Base-by-base conservation (phyloP, 1,140 invertebrate genomes). In the Belonocnema kinseyi region DNA sequence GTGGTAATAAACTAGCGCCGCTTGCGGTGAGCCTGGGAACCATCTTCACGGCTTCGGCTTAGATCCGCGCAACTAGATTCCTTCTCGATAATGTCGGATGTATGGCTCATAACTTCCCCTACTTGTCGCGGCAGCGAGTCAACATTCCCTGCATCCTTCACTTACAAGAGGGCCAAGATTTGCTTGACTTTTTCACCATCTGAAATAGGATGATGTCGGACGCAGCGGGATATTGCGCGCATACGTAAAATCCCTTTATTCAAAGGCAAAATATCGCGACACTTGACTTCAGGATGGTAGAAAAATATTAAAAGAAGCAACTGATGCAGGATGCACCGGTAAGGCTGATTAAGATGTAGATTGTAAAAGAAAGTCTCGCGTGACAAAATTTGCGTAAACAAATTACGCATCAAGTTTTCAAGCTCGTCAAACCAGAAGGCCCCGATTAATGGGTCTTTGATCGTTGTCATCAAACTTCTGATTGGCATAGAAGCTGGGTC, bases 11-110 rank as follows among this genome's bases (percentile, higher is more conserved):
- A 83, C 82, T 77, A 81, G 82, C 80, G 78, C 78, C 80, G 82
- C 78, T 80, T 77, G 80, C 81, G 80, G 82, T 73, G 80, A 81
- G 82, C 82, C 78, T 83, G 82, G 80, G 82, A 83, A 83, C 82
- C 80, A 83, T 80, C 82, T 83, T 83, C 82, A 83, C 82, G 78
- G 78, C 82, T 82, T 83, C 75, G 80, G 77, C 77, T 83, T 83
- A 83, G 82, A 83, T 80, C 74, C 80, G 80, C 82, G 82, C 82
- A 83, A 81, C 82, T 81, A 83, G 82, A 83, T 83, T 80, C 80
- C 66, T 80, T 74, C 80, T 81, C 81, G 82, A 83, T 83, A 83
- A 83, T 81, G 80, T 83, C 74, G 77, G 79, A 80, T 83, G 80
- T 76, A 80, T 81, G 70, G 77, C 82, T 83, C 82, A 83, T 83